Evolutionary conservation across 2,113 vertebrate species (phyloP), one percentile per base, ranked within the genome.

Genomic region (Burhinus bistriatus): DNA sequence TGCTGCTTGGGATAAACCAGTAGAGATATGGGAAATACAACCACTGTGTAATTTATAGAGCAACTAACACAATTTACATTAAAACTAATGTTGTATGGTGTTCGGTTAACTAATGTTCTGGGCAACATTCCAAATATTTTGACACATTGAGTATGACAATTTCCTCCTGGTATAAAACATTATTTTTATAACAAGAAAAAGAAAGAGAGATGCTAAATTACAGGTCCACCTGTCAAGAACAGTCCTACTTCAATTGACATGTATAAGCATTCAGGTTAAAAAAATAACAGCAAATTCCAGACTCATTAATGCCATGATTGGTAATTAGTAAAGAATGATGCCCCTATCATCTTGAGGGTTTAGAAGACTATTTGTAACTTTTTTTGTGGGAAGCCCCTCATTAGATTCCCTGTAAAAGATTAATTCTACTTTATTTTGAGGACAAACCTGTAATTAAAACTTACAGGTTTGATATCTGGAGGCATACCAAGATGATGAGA

Each of bases 101-200:
- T 55, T 88, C 52, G 51, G 51, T 38, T 68, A 87, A 70, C 38
- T 80, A 58, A 25, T 32, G 9, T 30, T 85, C 81, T 87, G 65
- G 76, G 76, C 68, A 92, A 42, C 44, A 78, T 90, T 83, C 80
- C 42, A 64, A 95, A 64, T 75, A 42, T 83, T 95, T 93, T 87
- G 77, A 75, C 86, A 71, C 18, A 14, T 8, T 79, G 40, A 71
- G 20, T 32, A 64, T 36, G 47, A 86, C 57, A 94, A 89, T 87
- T 82, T 90, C 73, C 47, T 89, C 4, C 0, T 83, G 15, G 27
- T 82, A 29, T 58, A 87, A 58, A 92, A 32, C 21, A 72, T 84
- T 95, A 81, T 90, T 83, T 95, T 61, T 70, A 49, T 38, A 86
- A 40, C 13, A 58, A 44, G 49, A 42, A 36, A 51, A 81, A 64